Percentiles rank a stretch among this genome's conserved stretches.
These are phyloP conservation scores for Phania funesta DNA, from an alignment of 2,888 invertebrate genomes.

Conservation along the genomic window DNA sequence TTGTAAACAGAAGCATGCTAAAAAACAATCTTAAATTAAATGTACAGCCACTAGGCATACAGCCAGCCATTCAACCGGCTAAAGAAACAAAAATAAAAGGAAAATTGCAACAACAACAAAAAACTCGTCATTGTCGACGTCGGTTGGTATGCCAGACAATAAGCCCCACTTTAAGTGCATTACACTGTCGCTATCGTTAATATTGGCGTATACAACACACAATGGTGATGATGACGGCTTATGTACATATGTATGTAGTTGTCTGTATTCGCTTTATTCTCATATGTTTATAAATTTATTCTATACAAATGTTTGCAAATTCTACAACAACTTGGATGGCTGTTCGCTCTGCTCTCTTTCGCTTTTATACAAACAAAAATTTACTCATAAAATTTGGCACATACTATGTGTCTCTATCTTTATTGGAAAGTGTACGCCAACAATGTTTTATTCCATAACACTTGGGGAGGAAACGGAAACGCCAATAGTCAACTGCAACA, in stretches of 20 bases:
- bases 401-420: not conserved
- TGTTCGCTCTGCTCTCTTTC: slow-evolving; percentile 21
- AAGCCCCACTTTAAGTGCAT: slow-evolving; percentile 66
- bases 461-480: slow-evolving; percentile 64
- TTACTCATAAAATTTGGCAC: slow-evolving; percentile 3
- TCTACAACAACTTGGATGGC: not conserved
- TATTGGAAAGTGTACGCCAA: not conserved
- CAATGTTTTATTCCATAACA: slow-evolving; percentile 8
- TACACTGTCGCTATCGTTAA: slow-evolving; percentile 56
- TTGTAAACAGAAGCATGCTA: slow-evolving; percentile 18
- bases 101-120: slow-evolving; percentile 9
- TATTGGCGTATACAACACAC: not conserved
- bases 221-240: not conserved
- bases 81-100: not conserved
- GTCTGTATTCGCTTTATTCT: slow-evolving; percentile 18
- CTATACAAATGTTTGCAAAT: slow-evolving; percentile 3
- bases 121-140: slow-evolving; percentile 49
- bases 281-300: slow-evolving; percentile 2
- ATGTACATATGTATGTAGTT: not conserved
- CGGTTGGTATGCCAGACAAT: slow-evolving; percentile 58
- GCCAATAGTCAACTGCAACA: slow-evolving; percentile 33
- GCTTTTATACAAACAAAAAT: not conserved
- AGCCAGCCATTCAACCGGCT: slow-evolving; percentile 53
- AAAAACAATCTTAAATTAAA: slow-evolving; percentile 26
- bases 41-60: slow-evolving; percentile 61